These are phyloP conservation scores for Drosophila formosana DNA, from an alignment of 2,888 invertebrate species.

Conservation along the genomic window DNA sequence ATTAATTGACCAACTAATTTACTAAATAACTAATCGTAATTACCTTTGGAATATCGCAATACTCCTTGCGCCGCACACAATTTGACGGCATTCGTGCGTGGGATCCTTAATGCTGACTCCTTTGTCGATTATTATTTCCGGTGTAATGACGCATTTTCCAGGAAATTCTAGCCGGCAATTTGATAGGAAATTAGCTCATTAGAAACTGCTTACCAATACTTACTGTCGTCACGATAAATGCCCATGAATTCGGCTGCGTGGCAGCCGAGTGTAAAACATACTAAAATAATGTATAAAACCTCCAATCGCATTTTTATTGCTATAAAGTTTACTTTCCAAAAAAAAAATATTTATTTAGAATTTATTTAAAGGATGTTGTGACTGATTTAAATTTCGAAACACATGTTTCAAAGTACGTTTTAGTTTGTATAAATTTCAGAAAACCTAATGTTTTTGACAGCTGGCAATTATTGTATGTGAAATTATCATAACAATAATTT, in stretches of 20 bases:
- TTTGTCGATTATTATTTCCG: conserved; percentile 40
- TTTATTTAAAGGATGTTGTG: background rate
- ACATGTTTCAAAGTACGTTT: background rate
- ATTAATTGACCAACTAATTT: background rate
- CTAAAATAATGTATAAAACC: background rate
- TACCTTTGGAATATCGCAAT: conserved; percentile 48
- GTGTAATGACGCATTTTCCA: conserved; percentile 52
- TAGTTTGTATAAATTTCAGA: no score
- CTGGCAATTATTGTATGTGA: no score
- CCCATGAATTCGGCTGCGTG: conserved; percentile 48
- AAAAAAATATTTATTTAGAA: background rate
- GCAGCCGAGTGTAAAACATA: background rate
- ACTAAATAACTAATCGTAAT: background rate
- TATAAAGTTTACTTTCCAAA: background rate
- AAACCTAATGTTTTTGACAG: no score
- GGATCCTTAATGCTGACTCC: conserved; percentile 64
- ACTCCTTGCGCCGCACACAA: conserved; percentile 54
- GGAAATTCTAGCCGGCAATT: conserved; percentile 49
- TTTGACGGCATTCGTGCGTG: conserved; percentile 54
- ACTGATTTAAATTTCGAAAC: background rate
- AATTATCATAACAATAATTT: no score
- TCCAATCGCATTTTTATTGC: conserved; percentile 2
- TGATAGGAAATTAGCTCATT: background rate
- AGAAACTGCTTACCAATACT: conserved; percentile 1
- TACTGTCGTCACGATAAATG: conserved; percentile 34